Evolutionary conservation across 2,797 vertebrate species (phyloP).

Genomic region (Caiman crocodilus): DNA sequence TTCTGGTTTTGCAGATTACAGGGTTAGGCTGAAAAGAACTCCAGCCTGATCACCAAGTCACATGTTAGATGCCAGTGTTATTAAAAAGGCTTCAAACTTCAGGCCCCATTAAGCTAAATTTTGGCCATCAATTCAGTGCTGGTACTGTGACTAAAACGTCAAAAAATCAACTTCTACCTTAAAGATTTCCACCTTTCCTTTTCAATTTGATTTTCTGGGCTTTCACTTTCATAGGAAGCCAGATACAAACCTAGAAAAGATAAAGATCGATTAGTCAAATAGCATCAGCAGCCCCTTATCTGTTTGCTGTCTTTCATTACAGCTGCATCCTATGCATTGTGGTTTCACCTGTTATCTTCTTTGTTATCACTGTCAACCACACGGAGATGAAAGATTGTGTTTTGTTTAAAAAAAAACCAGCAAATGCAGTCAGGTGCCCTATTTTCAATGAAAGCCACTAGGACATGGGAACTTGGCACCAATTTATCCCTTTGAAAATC

Average conservation of each 20-base stretch:
- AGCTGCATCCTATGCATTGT: not conserved
- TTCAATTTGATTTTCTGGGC: conserved; percentile 85
- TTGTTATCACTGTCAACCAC: not conserved
- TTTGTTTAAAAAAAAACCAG: not conserved
- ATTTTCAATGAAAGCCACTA: not conserved
- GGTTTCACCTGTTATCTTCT: not conserved
- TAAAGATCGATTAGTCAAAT: conserved; percentile 23
- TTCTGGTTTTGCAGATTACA: not conserved
- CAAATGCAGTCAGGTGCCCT: not conserved
- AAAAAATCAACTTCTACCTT: conserved; percentile 72
- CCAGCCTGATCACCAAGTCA: not conserved
- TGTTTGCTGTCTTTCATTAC: not conserved
- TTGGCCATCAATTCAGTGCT: not conserved
- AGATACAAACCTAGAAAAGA: conserved; percentile 81
- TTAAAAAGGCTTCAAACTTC: not conserved
- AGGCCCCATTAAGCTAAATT: not conserved
- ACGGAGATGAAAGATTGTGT: not conserved
- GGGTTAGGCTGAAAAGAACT: not conserved
- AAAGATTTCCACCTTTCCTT: conserved; percentile 86
- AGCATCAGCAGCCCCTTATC: not conserved
- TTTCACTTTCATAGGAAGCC: conserved; percentile 87
- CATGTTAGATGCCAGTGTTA: not conserved
- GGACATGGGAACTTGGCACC: not conserved
- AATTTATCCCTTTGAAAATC: not conserved
- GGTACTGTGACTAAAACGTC: not conserved